Conservation (phyloP, 2,797 vertebrate species). For the Varecia variegata region DNA sequence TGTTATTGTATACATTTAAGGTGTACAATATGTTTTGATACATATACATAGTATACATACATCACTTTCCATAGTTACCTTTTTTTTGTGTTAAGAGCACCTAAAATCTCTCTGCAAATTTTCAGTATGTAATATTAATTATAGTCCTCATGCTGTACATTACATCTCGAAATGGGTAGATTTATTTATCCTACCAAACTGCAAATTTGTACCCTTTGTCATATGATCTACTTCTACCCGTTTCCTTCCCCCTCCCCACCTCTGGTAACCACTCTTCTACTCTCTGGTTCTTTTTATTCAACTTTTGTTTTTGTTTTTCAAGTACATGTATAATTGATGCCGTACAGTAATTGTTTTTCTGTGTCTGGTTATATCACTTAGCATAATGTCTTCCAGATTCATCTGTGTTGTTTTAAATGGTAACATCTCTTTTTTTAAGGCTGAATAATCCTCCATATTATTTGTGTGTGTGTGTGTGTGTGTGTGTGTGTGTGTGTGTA, state of each 20-base stretch:
- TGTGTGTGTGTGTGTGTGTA: neutral
- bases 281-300: neutral
- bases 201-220: neutral
- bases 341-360: neutral
- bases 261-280: neutral
- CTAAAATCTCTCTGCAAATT: neutral
- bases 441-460: neutral
- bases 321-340: neutral
- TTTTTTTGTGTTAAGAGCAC: neutral
- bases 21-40: neutral
- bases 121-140: neutral
- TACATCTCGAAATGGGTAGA: neutral
- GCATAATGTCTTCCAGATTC: neutral
- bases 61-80: neutral
- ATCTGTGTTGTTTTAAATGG: neutral
- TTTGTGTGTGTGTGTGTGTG: neutral
- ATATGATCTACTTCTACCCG: neutral
- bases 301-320: neutral
- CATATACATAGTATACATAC: neutral
- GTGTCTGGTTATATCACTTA: neutral
- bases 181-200: neutral
- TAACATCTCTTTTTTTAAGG: neutral
- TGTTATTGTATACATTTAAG: neutral
- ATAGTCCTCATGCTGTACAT: neutral
- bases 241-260: neutral